Evolutionary conservation across 2,797 vertebrate genomes (phyloP), one percentile per base, ranked within the genome.

Genomic region (Bovichtus diacanthus): DNA sequence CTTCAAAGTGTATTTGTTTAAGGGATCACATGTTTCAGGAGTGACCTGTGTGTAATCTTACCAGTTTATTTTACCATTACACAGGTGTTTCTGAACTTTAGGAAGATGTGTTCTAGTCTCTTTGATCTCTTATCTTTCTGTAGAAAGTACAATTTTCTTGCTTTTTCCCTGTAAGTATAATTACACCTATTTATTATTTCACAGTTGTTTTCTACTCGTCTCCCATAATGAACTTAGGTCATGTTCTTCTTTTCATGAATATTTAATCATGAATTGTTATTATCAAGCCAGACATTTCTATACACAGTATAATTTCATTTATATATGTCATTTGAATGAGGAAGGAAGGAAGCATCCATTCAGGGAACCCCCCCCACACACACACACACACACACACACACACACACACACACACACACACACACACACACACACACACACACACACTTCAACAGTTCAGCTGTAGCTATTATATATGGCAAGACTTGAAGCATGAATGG

Each of bases 401-500:
- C n/a, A n/a, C n/a, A n/a, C n/a, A n/a, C n/a, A n/a, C n/a, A n/a
- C n/a, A n/a, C n/a, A n/a, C n/a, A n/a, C n/a, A n/a, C n/a, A n/a
- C n/a, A n/a, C n/a, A n/a, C n/a, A n/a, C n/a, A n/a, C n/a, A n/a
- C n/a, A n/a, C n/a, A n/a, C n/a, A n/a, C n/a, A n/a, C n/a, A n/a
- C n/a, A n/a, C n/a, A n/a, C n/a, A n/a, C n/a, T n/a, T n/a, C 9
- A 31, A 12, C 67, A 25, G 34, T 72, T 55, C 21, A 69, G 46
- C 64, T 49, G 65, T 36, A 64, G 55, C 76, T 65, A 25, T 83
- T 84, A 69, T 81, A 2, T 59, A 55, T 60, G 62, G 34, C 68
- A 61, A 74, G 53, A 47, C 72, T 74, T 71, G 71, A 67, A 86
- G 51, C 62, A 63, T 74, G 80, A 91, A 91, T 87, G 58, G 61